Percentiles rank a stretch among this genome's conserved stretches.
These are phyloP conservation scores for Oenanthe melanoleuca DNA, from an alignment of 2,113 vertebrate genomes.

Conservation along the genomic window DNA sequence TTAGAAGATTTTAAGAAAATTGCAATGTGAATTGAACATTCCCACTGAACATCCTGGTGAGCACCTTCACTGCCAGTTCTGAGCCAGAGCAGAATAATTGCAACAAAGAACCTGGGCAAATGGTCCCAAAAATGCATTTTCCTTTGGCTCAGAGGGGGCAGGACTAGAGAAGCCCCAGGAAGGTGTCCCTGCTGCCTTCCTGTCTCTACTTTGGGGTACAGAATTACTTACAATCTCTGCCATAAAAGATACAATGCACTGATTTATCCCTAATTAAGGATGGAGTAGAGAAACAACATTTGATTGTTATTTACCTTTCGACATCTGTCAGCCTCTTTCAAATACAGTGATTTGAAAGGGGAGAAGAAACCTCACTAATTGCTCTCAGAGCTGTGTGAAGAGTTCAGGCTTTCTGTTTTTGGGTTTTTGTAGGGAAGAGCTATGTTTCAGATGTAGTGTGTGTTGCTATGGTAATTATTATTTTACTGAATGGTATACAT, in stretches of 20 bases:
- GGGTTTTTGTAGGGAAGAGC: constrained; percentile 42
- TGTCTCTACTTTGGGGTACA: background rate
- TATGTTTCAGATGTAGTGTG: constrained; percentile 49
- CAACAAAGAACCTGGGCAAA: background rate
- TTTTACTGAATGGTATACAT: constrained; percentile 69
- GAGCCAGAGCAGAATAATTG: background rate
- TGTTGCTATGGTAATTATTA: constrained; percentile 78
- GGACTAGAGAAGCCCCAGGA: background rate
- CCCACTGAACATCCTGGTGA: background rate
- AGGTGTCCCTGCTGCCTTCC: background rate
- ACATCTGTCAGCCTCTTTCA: constrained; percentile 46
- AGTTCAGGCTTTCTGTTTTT: constrained; percentile 60
- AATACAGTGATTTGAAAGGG: constrained; percentile 44
- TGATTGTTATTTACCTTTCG: constrained; percentile 64
- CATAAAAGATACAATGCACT: constrained; percentile 8
- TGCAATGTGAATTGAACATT: background rate
- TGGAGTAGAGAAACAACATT: constrained; percentile 1
- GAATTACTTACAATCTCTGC: background rate
- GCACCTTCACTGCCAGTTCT: background rate
- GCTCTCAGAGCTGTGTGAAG: constrained; percentile 45
- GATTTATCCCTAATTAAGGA: constrained; percentile 47
- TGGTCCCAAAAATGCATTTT: background rate
- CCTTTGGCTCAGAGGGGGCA: background rate
- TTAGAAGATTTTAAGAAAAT: background rate
- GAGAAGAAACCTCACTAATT: constrained; percentile 57